These are phyloP conservation scores for Mechanitis messenoides DNA, from an alignment of 2,888 invertebrate genomes.

Conservation along the genomic window DNA sequence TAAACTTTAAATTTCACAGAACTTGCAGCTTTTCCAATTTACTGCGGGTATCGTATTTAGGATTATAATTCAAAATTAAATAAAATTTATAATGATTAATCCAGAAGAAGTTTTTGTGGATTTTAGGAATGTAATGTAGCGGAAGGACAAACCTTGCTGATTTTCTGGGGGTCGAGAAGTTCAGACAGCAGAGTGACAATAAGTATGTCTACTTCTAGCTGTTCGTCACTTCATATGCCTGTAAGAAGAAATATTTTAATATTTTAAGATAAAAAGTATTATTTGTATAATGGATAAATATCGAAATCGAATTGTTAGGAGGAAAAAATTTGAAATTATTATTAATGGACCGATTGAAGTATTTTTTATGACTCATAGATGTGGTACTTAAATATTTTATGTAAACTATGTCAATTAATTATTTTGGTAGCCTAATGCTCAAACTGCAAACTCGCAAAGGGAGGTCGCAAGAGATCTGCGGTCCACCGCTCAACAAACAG, in stretches of 20 bases:
- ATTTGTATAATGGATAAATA: not conserved
- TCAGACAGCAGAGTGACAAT: constrained; percentile 59
- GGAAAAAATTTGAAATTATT: too few species aligned
- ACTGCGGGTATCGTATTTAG: constrained; percentile 29
- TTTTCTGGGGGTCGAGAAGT: constrained; percentile 58
- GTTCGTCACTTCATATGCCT: constrained; percentile 49
- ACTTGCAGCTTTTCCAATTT: constrained; percentile 49
- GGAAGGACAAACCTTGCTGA: constrained; percentile 58
- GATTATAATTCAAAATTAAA: not conserved
- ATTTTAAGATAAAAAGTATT: not conserved
- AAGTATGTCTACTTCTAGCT: constrained; percentile 61
- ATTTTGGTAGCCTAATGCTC: not conserved
- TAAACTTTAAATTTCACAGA: constrained; percentile 59
- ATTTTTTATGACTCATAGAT: too few species aligned
- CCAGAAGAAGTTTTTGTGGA: not conserved
- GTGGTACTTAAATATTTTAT: not conserved
- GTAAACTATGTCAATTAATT: not conserved
- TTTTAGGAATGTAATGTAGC: constrained; percentile 58
- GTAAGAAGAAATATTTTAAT: constrained; percentile 35
- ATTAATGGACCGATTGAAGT: too few species aligned
- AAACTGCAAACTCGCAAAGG: constrained; percentile 28
- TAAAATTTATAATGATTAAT: not conserved
- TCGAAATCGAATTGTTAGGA: too few species aligned
- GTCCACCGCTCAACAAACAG: constrained; percentile 61
- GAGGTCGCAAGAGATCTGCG: constrained; percentile 45